phyloP scores from a whole-genome alignment of 2,113 vertebrate species.

The Anoura caudifer region DNA sequence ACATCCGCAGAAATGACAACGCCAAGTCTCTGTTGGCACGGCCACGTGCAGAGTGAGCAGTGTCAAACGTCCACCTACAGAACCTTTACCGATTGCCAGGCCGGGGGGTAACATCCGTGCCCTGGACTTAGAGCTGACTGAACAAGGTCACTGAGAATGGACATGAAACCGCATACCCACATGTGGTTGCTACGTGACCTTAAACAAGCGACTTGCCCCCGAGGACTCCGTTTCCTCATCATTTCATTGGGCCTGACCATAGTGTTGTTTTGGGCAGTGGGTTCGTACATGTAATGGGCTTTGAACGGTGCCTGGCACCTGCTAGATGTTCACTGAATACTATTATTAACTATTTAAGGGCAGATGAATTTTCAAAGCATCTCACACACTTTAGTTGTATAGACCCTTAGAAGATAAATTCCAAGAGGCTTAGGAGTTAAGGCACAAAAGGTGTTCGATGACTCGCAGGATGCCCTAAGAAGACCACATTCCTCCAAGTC shows the following conservation, averaged over 20 bases:
- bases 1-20: neutral
- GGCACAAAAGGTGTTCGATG: neutral
- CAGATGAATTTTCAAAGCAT: neutral
- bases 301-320: neutral
- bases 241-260: neutral
- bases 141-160: neutral
- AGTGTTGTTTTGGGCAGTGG: neutral
- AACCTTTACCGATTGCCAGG: neutral
- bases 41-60: neutral
- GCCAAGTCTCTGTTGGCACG: neutral
- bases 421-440: neutral
- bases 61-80: neutral
- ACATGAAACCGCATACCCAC: neutral
- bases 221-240: neutral
- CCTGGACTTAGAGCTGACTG: neutral
- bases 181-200: neutral
- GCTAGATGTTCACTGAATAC: neutral
- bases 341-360: neutral
- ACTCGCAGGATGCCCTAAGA: neutral
- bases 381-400: neutral
- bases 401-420: neutral
- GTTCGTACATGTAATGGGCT: neutral
- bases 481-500: neutral
- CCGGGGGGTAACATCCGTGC: neutral
- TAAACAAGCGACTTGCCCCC: neutral